These are phyloP conservation scores for Gonioctena quinquepunctata DNA, from an alignment of 1,140 invertebrate genomes.

Conservation along the genomic window DNA sequence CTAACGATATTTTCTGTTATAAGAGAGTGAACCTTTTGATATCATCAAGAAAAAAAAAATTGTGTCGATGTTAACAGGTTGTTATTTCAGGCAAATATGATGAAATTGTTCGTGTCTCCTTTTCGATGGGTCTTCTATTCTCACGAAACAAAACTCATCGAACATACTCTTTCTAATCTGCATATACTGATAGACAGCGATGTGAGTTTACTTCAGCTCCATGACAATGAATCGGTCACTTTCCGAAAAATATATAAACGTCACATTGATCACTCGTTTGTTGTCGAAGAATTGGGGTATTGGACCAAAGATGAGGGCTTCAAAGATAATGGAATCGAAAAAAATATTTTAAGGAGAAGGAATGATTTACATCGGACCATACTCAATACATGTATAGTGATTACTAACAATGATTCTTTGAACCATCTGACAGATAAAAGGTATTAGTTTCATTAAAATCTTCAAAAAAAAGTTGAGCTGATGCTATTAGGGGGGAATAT, in stretches of 20 bases:
- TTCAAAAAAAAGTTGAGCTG: neutral
- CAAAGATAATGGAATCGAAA: slow-evolving; percentile 15
- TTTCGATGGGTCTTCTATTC: slow-evolving; percentile 2
- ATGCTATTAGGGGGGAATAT: neutral
- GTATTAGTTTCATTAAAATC: slow-evolving; percentile 43
- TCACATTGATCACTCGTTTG: slow-evolving; percentile 17
- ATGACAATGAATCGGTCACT: slow-evolving; percentile 14
- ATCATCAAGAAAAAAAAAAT: no score
- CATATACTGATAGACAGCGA: slow-evolving; percentile 49
- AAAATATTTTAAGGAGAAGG: slow-evolving; percentile 45
- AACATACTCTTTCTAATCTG: slow-evolving; percentile 21
- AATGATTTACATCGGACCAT: slow-evolving; percentile 53
- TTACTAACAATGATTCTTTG: slow-evolving; percentile 64
- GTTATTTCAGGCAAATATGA: neutral
- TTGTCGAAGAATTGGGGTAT: slow-evolving; percentile 36
- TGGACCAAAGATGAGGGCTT: slow-evolving; percentile 27
- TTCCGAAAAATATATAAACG: slow-evolving; percentile 45
- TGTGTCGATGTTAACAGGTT: no score
- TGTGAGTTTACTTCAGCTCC: slow-evolving; percentile 32
- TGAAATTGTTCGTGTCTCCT: slow-evolving; percentile 4
- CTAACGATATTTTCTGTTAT: no score
- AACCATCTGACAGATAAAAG: slow-evolving; percentile 65
- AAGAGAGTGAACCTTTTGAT: no score
- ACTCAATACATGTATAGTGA: slow-evolving; percentile 58
- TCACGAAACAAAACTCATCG: neutral